Evolutionary conservation across 1,140 invertebrate species (phyloP), one percentile per base, ranked within the genome.

Genomic region (Drosophila nigromelanica): DNA sequence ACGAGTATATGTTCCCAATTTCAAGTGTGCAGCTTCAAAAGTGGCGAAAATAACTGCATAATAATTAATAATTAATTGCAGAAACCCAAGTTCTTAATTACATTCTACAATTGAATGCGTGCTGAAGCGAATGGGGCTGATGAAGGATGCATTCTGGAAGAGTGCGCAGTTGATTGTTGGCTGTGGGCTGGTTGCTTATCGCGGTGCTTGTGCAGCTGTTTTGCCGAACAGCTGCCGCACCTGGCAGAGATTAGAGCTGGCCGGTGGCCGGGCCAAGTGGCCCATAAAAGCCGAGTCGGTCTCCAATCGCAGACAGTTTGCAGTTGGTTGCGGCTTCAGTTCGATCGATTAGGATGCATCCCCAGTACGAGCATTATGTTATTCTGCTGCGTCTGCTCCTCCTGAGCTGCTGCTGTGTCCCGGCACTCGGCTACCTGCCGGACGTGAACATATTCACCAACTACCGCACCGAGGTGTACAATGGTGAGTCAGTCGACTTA

Each of bases 361-460:
- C 47, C 14, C 40, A 66, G 4, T 10, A 47, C n/a, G 48, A 61
- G 4, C 27, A 40, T n/a, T 39, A 15, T 35, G n/a, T 35, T 0
- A 51, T 39, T 4, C 21, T 83, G 1, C 45, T 77, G 24, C 37
- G 63, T 1, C 24, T 74, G 4, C 15, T 79, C 3, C 27, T 87
- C 11, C 42, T 86, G 27, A 47, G 48, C 18, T 58, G 70, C 37
- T 58, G 48, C 18, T 48, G 51, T 14, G 50, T 43, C 0, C 56
- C 75, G 5, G 39, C 63, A 4, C 18, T 33, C 4, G 43, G 42
- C 30, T 86, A 86, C 27, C 39, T 86, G 10, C 81, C 81, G 15
- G 81, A 86, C 50, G 81, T 86, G 4, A 86, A 87, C 35, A 86
- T 86, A 15, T 86, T 86, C 24, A 87, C 81, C 55, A 86, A 86